Conservation (phyloP, 2,888 invertebrate species). For the Lumbricus terrestris region DNA sequence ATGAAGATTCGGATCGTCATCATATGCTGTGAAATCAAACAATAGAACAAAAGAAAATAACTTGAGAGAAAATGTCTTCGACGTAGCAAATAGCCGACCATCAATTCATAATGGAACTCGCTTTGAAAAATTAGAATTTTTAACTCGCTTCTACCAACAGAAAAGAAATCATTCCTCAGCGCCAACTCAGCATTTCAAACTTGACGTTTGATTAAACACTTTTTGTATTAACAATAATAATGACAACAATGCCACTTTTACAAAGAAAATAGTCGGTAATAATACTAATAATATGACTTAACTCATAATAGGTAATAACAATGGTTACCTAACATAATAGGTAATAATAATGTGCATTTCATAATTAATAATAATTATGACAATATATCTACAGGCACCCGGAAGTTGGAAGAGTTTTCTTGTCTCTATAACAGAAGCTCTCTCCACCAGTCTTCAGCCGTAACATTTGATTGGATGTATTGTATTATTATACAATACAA, state of each 20-base stretch:
- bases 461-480: neutral
- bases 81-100: neutral
- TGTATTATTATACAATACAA: no score
- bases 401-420: neutral
- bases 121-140: no score
- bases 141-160: neutral
- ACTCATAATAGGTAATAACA: neutral
- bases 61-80: neutral
- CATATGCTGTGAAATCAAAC: neutral
- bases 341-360: neutral
- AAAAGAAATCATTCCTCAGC: neutral
- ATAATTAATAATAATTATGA: conserved; percentile 1
- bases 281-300: conserved; percentile 6
- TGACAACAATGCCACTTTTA: no score
- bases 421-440: neutral
- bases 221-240: neutral
- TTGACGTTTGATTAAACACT: neutral
- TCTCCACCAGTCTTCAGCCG: neutral
- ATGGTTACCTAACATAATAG: neutral
- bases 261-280: neutral
- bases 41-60: neutral
- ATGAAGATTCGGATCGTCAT: no score
- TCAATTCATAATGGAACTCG: no score
- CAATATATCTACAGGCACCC: neutral
- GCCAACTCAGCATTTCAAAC: neutral